These are phyloP conservation scores for Hyposoter dolosus DNA, from an alignment of 2,888 invertebrate species.

Conservation along the genomic window DNA sequence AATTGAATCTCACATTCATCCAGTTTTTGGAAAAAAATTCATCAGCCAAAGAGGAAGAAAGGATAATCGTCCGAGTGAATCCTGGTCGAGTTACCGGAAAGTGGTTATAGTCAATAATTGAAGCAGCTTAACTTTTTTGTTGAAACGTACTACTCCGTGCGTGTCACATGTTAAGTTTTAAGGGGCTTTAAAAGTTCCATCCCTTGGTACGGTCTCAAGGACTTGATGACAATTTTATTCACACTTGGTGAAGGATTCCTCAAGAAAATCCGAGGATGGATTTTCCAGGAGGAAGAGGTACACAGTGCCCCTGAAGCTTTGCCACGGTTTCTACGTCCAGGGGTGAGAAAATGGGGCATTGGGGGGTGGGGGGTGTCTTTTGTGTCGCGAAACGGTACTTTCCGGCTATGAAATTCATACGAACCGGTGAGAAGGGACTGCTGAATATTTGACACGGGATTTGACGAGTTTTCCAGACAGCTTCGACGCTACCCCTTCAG, in stretches of 20 bases:
- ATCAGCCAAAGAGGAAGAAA: too few species aligned
- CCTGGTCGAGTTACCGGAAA: background rate
- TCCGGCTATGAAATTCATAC: conserved; percentile 70
- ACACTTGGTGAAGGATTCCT: background rate
- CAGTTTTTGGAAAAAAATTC: too few species aligned
- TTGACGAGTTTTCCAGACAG: conserved; percentile 68
- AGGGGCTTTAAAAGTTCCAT: background rate
- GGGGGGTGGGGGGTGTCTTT: conserved; percentile 2
- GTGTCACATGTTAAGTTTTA: background rate
- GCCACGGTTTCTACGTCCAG: background rate
- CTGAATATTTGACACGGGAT: conserved; percentile 71
- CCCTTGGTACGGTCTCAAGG: background rate
- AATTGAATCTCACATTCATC: too few species aligned
- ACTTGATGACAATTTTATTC: conserved; percentile 6
- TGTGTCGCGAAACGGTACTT: conserved; percentile 21
- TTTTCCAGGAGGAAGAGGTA: background rate
- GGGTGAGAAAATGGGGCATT: background rate
- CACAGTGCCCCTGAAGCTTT: background rate
- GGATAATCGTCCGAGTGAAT: too few species aligned
- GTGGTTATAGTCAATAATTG: background rate
- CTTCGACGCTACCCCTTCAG: conserved; percentile 33
- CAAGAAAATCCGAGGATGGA: background rate
- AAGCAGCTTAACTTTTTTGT: background rate
- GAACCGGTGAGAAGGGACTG: conserved; percentile 66
- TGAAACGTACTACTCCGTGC: too few species aligned